phyloP scores from a whole-genome alignment of 2,888 invertebrate genomes.

The Epistrophe eligans region DNA sequence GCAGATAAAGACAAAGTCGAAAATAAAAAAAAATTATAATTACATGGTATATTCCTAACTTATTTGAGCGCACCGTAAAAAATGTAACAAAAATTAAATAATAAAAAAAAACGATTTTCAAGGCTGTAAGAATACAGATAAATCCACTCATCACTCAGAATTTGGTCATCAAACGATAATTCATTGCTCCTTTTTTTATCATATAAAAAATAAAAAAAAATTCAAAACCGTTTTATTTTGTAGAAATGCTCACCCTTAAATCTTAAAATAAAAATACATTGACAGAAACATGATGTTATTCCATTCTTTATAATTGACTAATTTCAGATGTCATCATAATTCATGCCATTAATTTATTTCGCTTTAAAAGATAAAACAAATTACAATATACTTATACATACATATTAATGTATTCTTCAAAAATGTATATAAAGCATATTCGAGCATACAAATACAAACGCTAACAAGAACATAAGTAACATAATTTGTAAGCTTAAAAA shows the following conservation, averaged over 20 bases:
- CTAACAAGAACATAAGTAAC: too few relatives aligned
- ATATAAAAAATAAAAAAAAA: not conserved
- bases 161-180: not conserved
- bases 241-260: not conserved
- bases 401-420: not conserved
- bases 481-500: too few relatives aligned
- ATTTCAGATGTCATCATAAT: not conserved
- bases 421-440: not conserved
- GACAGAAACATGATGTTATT: not conserved
- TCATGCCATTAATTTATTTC: not conserved
- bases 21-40: too few relatives aligned
- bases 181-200: not conserved
- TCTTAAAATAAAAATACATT: not conserved
- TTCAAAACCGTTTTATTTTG: not conserved
- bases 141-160: not conserved
- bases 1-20: too few relatives aligned
- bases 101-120: not conserved
- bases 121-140: not conserved
- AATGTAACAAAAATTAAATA: too few relatives aligned
- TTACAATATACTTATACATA: not conserved
- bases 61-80: too few relatives aligned
- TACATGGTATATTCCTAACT: too few relatives aligned
- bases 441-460: too few relatives aligned
- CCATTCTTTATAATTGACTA: conserved; percentile 1
- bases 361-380: not conserved